These are phyloP conservation scores for Lytechinus variegatus DNA, from an alignment of 35 echinoderm and acorn worm species.

Conservation along the genomic window DNA sequence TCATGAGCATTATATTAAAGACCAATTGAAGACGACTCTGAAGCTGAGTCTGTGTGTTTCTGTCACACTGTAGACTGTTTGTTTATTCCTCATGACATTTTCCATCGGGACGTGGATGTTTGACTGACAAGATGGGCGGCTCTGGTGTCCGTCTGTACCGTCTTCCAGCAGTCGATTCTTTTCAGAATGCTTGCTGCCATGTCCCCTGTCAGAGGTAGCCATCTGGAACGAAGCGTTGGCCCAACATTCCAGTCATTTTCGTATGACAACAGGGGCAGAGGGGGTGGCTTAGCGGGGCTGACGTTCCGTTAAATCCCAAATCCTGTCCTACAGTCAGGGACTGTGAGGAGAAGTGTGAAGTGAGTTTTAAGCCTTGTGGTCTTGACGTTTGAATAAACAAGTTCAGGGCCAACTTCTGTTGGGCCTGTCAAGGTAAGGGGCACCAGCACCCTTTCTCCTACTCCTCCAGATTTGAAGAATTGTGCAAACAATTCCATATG, in stretches of 20 bases:
- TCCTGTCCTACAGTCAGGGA: constrained; percentile 8
- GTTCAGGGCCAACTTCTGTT: background rate
- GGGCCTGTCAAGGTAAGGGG: background rate
- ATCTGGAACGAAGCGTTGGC: background rate
- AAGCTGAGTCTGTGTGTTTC: background rate
- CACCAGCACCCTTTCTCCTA: background rate
- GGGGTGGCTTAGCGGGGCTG: background rate
- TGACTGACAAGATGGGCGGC: background rate
- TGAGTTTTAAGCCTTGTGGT: constrained; percentile 9
- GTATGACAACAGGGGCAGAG: background rate
- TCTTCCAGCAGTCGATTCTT: background rate
- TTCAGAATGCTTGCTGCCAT: background rate
- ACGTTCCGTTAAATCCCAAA: background rate
- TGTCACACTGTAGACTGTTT: background rate
- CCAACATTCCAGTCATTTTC: constrained; percentile 1
- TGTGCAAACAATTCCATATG: constrained; percentile 4
- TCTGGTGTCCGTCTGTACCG: background rate
- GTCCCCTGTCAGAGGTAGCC: background rate
- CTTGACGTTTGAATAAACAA: constrained; percentile 5
- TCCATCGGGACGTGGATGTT: background rate
- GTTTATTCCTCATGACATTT: background rate
- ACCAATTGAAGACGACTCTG: background rate
- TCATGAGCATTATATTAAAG: background rate
- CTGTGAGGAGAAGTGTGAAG: background rate
- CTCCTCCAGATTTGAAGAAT: background rate